These are phyloP conservation scores for Nomada fucata DNA, from an alignment of 2,888 invertebrate genomes.

Conservation along the genomic window DNA sequence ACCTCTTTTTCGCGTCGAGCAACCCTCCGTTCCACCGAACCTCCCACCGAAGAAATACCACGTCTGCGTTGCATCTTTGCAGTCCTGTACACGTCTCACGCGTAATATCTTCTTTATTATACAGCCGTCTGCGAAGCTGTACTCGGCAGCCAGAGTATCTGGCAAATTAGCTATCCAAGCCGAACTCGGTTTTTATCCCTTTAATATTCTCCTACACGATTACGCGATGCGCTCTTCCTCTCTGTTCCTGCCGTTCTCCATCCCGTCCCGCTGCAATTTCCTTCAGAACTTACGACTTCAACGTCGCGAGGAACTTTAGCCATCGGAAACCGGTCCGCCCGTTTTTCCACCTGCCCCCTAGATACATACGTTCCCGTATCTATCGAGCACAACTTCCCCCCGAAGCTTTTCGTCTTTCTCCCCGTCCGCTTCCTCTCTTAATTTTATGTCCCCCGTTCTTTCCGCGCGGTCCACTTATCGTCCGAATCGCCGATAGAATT, in stretches of 20 bases:
- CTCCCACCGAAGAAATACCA: not conserved
- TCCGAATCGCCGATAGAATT: not conserved
- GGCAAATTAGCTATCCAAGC: slow-evolving; percentile 41
- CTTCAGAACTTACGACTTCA: slow-evolving; percentile 34
- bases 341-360: slow-evolving; percentile 1
- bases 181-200: slow-evolving; percentile 11
- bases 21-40: not conserved
- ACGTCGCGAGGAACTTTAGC: slow-evolving; percentile 37
- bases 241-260: not conserved
- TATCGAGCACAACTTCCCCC: slow-evolving; percentile 6
- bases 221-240: slow-evolving; percentile 17
- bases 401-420: not conserved
- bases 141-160: slow-evolving; percentile 18
- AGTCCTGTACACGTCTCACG: slow-evolving; percentile 9
- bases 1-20: slow-evolving; percentile 13
- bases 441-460: slow-evolving; percentile 12
- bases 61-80: not conserved
- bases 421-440: not conserved
- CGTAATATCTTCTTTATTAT: slow-evolving; percentile 26
- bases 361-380: not conserved
- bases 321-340: slow-evolving; percentile 23
- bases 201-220: slow-evolving; percentile 35
- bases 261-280: not conserved
- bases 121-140: not conserved
- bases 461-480: not conserved